These are phyloP conservation scores for Channa striata DNA, from an alignment of 2,797 vertebrate species.

Conservation along the genomic window DNA sequence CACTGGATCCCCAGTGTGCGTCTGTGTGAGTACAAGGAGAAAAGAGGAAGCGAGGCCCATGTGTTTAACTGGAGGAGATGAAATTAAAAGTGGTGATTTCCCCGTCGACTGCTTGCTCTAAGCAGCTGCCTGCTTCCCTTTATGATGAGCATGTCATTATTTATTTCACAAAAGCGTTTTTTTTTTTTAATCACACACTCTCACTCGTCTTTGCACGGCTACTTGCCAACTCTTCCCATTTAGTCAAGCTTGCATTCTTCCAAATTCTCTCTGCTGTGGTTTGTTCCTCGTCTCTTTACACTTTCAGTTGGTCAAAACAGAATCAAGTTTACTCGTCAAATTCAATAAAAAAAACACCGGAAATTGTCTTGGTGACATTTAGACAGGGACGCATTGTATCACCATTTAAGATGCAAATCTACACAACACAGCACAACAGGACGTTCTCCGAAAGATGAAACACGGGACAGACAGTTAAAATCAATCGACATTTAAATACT, in stretches of 20 bases:
- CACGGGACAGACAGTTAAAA: conserved; percentile 39
- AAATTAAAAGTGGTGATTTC: conserved; percentile 79
- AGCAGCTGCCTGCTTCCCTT: conserved; percentile 68
- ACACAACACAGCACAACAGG: conserved; percentile 14
- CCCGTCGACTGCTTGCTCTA: conserved; percentile 66
- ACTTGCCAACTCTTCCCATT: conserved; percentile 25
- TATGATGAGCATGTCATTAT: conserved; percentile 59
- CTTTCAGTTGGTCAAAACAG: conserved; percentile 15
- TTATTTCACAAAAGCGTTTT: conserved; percentile 56
- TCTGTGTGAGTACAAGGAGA: conserved; percentile 23
- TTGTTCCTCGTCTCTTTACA: conserved; percentile 11
- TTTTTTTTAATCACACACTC: conserved; percentile 35
- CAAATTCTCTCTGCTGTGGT: conserved; percentile 3
- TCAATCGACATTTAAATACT: conserved; percentile 60
- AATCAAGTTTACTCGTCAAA: conserved; percentile 2
- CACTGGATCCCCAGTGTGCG: conserved; percentile 38
- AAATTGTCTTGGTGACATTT: conserved; percentile 27
- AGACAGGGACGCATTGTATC: conserved; percentile 10
- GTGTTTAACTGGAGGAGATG: conserved; percentile 72
- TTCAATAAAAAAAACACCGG: conserved; percentile 15
- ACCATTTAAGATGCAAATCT: neutral
- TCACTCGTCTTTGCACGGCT: conserved; percentile 21
- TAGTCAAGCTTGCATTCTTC: conserved; percentile 27
- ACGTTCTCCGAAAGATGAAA: conserved; percentile 20
- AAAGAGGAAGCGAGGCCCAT: conserved; percentile 50